A percentile compares a stretch with the other conserved stretches of the same genome.
These are phyloP conservation scores for Herminia tarsipennalis DNA, from an alignment of 2,888 invertebrate species.

Conservation along the genomic window DNA sequence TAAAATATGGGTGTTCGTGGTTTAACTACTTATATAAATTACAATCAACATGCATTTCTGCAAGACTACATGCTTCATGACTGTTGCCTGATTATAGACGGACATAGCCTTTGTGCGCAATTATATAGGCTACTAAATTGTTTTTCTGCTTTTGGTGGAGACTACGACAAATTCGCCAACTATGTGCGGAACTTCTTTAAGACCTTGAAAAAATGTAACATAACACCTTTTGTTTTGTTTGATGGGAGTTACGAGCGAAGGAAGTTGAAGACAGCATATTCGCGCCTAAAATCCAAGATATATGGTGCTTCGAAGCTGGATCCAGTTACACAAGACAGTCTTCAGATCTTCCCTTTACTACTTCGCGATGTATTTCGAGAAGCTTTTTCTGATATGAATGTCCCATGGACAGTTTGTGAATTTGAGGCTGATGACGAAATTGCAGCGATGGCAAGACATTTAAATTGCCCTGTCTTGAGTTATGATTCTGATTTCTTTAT, in stretches of 20 bases:
- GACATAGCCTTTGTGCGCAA: slow-evolving; percentile 90
- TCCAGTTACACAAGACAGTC: slow-evolving; percentile 80
- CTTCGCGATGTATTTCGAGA: slow-evolving; percentile 91
- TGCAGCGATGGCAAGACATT: slow-evolving; percentile 91
- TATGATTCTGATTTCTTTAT: slow-evolving; percentile 98
- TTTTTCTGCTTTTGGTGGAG: slow-evolving; percentile 92
- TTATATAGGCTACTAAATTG: slow-evolving; percentile 87
- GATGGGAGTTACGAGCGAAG: slow-evolving; percentile 92
- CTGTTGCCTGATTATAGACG: slow-evolving; percentile 91
- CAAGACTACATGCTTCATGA: slow-evolving; percentile 88
- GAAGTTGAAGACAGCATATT: slow-evolving; percentile 88
- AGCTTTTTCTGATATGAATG: slow-evolving; percentile 87
- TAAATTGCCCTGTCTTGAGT: slow-evolving; percentile 95
- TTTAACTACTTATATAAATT: slow-evolving; percentile 91
- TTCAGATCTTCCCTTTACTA: slow-evolving; percentile 90
- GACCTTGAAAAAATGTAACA: slow-evolving; percentile 88
- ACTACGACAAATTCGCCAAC: slow-evolving; percentile 92
- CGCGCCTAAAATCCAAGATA: slow-evolving; percentile 86
- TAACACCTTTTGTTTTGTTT: slow-evolving; percentile 90
- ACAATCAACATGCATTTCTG: slow-evolving; percentile 87
- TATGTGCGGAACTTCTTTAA: slow-evolving; percentile 89
- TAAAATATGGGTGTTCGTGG: slow-evolving; percentile 92
- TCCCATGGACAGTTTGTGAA: slow-evolving; percentile 90
- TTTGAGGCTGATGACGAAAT: slow-evolving; percentile 97
- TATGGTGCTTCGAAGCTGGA: slow-evolving; percentile 84